Percentiles rank a stretch among this genome's conserved stretches.
Conservation (phyloP, 2,888 invertebrate genomes). For the Megamerina dolium region DNA sequence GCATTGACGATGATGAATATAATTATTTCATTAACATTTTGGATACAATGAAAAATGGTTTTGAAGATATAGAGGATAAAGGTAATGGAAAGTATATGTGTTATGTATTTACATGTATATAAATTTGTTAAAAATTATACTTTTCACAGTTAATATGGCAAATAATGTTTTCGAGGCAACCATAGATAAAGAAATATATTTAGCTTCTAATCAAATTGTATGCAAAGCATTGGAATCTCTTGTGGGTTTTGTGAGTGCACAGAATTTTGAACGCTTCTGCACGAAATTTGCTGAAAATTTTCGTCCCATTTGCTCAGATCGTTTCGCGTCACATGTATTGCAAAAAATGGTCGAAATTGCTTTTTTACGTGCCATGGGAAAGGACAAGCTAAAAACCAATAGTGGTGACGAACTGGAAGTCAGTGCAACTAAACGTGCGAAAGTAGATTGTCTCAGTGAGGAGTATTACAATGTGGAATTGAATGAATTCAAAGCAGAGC, state of each 20-base stretch:
- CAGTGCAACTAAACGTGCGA: slow-evolving; percentile 32
- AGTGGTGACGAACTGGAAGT: slow-evolving; percentile 23
- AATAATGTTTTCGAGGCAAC: slow-evolving; percentile 72
- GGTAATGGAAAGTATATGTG: slow-evolving; percentile 45
- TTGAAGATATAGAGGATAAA: slow-evolving; percentile 66
- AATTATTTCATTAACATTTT: slow-evolving; percentile 71
- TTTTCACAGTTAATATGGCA: slow-evolving; percentile 56
- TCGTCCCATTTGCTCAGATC: slow-evolving; percentile 66
- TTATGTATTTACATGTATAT: not conserved
- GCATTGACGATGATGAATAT: slow-evolving; percentile 67
- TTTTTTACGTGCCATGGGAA: slow-evolving; percentile 36
- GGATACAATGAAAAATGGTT: slow-evolving; percentile 63
- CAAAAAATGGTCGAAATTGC: slow-evolving; percentile 57
- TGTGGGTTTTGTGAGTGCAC: slow-evolving; percentile 60
- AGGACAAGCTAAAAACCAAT: slow-evolving; percentile 15
- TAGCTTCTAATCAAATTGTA: slow-evolving; percentile 73
- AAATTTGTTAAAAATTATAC: no score
- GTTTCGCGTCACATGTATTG: slow-evolving; percentile 73
- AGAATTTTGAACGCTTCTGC: slow-evolving; percentile 59
- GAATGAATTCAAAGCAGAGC: slow-evolving; percentile 48
- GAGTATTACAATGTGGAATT: slow-evolving; percentile 38
- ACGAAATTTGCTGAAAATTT: slow-evolving; percentile 60
- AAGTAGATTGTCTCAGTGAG: slow-evolving; percentile 29
- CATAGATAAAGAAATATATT: slow-evolving; percentile 62
- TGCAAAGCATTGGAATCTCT: slow-evolving; percentile 72